Evolutionary conservation across 1,140 invertebrate species (phyloP), one percentile per base, ranked within the genome.

Genomic region (Psilanteris sp.): DNA sequence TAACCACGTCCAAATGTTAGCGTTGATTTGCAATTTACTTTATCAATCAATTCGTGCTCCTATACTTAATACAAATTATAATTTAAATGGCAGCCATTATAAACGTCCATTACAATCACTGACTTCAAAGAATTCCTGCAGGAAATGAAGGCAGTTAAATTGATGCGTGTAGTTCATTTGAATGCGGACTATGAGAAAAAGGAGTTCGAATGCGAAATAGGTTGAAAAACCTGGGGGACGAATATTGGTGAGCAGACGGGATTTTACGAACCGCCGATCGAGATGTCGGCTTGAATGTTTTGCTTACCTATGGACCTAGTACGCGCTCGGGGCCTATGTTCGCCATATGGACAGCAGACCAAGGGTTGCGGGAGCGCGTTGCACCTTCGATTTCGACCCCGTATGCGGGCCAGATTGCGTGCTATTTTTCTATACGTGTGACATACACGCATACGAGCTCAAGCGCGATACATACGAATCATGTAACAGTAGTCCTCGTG

Each of bases 311-410:
- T 82, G 79, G 79, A 70, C 84, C 80, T 83, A 16, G 27, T 41
- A 81, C 80, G 79, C 77, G 66, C 72, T 77, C 55, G 62, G 43
- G 73, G 79, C 81, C 54, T 67, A 78, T 83, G 81, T 71, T 85
- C 83, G 84, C 85, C 87, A 88, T 87, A 87, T 88, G 87, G 87
- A 83, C 83, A 54, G 73, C 84, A 83, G 81, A 83, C 68, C 74
- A 72, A 79, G 85, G 85, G 76, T 79, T 80, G 70, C 41, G 37
- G 27, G 36, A 50, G 52, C 74, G 37, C 72, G 78, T 72, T 79
- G 41, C 79, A 85, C 81, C 82, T 87, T 80, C 77, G 46, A 72
- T 77, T 66, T 67, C 57, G 50, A 61, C 64, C 79, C 79, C 78
- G 81, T 77, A 82, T 85, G 83, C 80, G 79, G 80, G 73, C 81